phyloP scores from a whole-genome alignment of 2,113 vertebrate species.

The Chloroceryle aenea region DNA sequence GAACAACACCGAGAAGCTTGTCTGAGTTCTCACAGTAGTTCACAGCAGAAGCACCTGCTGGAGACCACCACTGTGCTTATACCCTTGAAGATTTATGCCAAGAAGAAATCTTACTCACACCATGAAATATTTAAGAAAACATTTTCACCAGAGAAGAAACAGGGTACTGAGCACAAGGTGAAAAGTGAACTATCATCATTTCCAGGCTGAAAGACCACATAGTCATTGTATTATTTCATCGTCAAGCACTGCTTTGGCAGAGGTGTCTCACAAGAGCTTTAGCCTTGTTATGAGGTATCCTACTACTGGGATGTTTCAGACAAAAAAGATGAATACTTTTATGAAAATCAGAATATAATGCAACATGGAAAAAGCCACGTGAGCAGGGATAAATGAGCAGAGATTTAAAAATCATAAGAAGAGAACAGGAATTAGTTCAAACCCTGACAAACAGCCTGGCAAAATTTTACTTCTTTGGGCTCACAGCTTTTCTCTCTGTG shows the following conservation, averaged over 20 bases:
- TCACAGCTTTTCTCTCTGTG: neutral
- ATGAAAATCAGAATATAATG: neutral
- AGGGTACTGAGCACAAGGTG: neutral
- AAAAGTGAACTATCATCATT: neutral
- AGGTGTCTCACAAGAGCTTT: neutral
- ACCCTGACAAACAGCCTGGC: neutral
- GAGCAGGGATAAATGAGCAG: neutral
- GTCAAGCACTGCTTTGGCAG: neutral
- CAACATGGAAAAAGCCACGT: neutral
- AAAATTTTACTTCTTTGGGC: neutral
- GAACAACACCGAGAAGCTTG: neutral
- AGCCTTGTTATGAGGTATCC: neutral
- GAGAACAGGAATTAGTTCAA: neutral
- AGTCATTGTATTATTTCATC: neutral
- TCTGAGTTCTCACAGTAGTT: neutral
- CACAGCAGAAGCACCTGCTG: neutral
- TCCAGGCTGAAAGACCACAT: neutral
- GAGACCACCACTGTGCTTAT: neutral
- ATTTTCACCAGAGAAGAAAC: neutral
- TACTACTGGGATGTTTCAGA: neutral
- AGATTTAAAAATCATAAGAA: neutral
- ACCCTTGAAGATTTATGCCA: neutral
- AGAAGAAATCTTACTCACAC: neutral
- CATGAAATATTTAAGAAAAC: neutral
- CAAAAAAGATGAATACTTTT: neutral